phyloP scores from a whole-genome alignment of 2,888 invertebrate genomes.

The Tinea trinotella region DNA sequence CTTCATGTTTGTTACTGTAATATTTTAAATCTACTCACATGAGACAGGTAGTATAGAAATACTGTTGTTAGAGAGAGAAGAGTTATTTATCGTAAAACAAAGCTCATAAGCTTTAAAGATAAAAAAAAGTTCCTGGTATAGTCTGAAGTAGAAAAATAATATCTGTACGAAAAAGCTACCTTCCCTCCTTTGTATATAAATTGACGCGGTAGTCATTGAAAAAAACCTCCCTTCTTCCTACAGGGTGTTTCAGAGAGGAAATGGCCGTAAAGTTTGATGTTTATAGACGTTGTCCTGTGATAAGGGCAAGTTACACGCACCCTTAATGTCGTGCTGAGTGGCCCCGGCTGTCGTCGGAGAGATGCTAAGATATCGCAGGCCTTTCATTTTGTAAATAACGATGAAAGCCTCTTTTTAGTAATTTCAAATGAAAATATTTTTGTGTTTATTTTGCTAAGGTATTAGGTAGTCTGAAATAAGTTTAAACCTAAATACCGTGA shows the following conservation, averaged over 20 bases:
- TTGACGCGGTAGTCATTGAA: constrained; percentile 6
- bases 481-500: too few relatives aligned
- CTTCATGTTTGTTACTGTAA: too few relatives aligned
- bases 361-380: neutral
- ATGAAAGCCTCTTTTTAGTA: neutral
- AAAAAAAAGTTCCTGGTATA: neutral
- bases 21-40: too few relatives aligned
- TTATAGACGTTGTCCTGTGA: constrained; percentile 16
- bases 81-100: too few relatives aligned
- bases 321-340: constrained; percentile 9
- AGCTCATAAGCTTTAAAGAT: too few relatives aligned
- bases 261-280: constrained; percentile 4
- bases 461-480: too few relatives aligned
- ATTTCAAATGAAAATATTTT: neutral
- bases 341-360: constrained; percentile 6
- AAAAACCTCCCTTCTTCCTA: constrained; percentile 8
- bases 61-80: too few relatives aligned
- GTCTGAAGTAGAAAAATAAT: neutral
- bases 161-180: neutral
- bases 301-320: constrained; percentile 4
- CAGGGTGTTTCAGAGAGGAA: constrained; percentile 14
- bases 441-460: neutral
- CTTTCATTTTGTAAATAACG: constrained; percentile 7
- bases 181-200: neutral
- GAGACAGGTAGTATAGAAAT: too few relatives aligned